Conservation (phyloP, 2,888 invertebrate genomes). For the Diploptera punctata region DNA sequence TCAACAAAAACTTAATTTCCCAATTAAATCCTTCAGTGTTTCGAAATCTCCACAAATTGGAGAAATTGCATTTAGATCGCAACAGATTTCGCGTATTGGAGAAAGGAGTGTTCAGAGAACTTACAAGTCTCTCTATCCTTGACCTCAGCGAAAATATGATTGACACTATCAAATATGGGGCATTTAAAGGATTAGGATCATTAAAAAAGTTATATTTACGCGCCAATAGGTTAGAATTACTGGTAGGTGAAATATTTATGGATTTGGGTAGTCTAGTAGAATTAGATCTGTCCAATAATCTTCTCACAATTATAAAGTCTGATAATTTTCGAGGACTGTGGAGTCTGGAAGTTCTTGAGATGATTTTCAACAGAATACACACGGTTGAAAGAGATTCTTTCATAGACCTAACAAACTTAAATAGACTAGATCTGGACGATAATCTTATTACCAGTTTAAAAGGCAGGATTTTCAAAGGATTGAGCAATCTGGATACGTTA, state of each 20-base stretch:
- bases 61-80: neutral
- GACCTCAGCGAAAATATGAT: neutral
- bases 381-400: neutral
- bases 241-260: neutral
- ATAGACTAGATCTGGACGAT: constrained; percentile 1
- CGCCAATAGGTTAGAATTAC: neutral
- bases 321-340: neutral
- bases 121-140: neutral
- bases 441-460: neutral
- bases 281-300: neutral
- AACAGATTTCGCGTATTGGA: neutral
- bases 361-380: neutral
- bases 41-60: neutral
- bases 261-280: neutral
- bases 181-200: neutral
- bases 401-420: neutral
- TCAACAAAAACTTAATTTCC: neutral
- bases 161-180: neutral
- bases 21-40: neutral
- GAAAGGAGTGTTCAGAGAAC: neutral
- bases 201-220: neutral
- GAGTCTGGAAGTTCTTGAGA: neutral
- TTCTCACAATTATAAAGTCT: neutral
- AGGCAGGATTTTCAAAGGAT: neutral
- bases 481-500: neutral